Evolutionary conservation across 2,888 invertebrate genomes (phyloP), one percentile per base, ranked within the genome.

Genomic region (Ennomos fuscantarius): DNA sequence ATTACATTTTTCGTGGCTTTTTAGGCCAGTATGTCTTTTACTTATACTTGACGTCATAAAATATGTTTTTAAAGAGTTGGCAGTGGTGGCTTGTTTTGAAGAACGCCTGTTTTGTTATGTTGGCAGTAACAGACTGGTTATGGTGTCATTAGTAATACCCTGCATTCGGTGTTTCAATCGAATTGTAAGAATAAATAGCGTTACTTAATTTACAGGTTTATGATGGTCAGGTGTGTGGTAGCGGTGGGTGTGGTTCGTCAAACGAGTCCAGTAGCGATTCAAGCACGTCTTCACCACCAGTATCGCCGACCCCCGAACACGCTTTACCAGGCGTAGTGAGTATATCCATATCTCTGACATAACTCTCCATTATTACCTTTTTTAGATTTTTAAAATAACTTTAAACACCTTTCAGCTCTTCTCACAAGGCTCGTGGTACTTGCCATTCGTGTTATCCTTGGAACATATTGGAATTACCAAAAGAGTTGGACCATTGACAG

Each of bases 211-310:
- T 24, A 31, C 60, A 90, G 90, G 90, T 90, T 34, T 92, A 88
- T 62, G 91, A 92, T 62, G 89, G 90, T 1, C 90, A 89, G 74
- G 87, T 91, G 35, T 90, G 90, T 66, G 89, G 90, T 1, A 90
- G 91, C 63, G 90, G 90, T 10, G 90, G 90, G 1, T 90, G 91
- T 61, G 92, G 92, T 43, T 92, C 92, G 9, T 92, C 92, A 5
- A 93, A 92, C 52, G 99, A 99, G 80, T 97, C 98, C 54, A 98
- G 97, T 76, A 98, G 98, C 55, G 99, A 99, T 83, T 98, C 98
- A 69, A 98, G 98, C 55, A 97, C 97, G 2, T 97, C 97, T 2
- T 98, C 98, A 0, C 98, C 98, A 1, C 97, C 97, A 65, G 94
- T 97, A 78, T 95, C 96, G 0, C 96, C 96, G 71, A 97, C 98